Conservation (phyloP, 2,888 invertebrate genomes). For the Parnassius orleans region DNA sequence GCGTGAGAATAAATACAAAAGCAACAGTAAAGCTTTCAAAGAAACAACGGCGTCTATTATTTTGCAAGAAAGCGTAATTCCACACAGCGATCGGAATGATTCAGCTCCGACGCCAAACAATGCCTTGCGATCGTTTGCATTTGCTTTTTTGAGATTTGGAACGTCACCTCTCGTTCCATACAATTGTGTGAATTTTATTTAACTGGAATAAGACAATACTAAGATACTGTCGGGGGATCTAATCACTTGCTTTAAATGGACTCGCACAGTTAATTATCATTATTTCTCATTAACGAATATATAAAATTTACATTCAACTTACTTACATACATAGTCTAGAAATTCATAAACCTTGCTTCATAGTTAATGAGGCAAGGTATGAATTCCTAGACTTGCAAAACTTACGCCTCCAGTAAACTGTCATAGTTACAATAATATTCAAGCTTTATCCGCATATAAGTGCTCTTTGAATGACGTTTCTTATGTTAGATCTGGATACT, state of each 20-base stretch:
- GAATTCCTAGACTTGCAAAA: too few relatives aligned
- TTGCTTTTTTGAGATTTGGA: constrained; percentile 21
- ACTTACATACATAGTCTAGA: too few relatives aligned
- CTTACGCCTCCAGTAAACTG: too few relatives aligned
- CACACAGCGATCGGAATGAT: constrained; percentile 7
- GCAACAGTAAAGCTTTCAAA: constrained; percentile 33
- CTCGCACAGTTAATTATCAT: constrained; percentile 15
- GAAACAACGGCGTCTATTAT: constrained; percentile 19
- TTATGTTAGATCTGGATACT: too few relatives aligned
- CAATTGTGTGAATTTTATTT: constrained; percentile 26
- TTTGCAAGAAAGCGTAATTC: constrained; percentile 24
- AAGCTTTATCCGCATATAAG: too few relatives aligned
- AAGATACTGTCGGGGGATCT: constrained; percentile 6
- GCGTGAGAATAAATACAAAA: constrained; percentile 48
- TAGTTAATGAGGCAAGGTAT: too few relatives aligned
- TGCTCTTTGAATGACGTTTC: too few relatives aligned
- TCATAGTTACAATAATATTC: too few relatives aligned
- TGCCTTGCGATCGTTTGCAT: constrained; percentile 15
- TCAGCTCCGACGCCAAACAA: constrained; percentile 11
- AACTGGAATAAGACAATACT: constrained; percentile 22
- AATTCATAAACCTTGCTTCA: too few relatives aligned
- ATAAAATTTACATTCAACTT: background rate
- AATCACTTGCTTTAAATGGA: constrained; percentile 4
- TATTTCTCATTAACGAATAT: background rate
- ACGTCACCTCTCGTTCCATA: constrained; percentile 3